Conservation (phyloP, 2,888 invertebrate species). For the Nomada goodeniana region DNA sequence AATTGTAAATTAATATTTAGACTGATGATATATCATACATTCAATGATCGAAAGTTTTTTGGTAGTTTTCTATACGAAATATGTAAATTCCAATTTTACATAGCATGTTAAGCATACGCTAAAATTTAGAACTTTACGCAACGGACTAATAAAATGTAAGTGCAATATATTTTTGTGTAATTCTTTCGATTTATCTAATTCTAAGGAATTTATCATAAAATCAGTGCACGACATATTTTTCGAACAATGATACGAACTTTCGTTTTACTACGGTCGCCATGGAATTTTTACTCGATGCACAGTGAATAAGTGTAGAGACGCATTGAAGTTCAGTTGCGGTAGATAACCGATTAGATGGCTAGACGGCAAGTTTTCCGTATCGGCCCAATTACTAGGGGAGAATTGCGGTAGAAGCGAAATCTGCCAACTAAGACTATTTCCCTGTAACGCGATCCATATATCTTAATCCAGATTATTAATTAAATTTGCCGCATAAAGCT, state of each 20-base stretch:
- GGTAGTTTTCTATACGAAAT: too few relatives aligned
- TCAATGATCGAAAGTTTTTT: too few relatives aligned
- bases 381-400: conserved; percentile 76
- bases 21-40: too few relatives aligned
- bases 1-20: too few relatives aligned
- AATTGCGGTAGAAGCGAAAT: conserved; percentile 70
- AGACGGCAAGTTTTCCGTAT: conserved; percentile 78
- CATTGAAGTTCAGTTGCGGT: conserved; percentile 52
- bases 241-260: not conserved
- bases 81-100: too few relatives aligned
- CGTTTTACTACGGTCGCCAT: too few relatives aligned
- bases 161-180: too few relatives aligned
- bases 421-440: conserved; percentile 78
- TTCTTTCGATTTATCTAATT: too few relatives aligned
- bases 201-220: not conserved
- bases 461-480: conserved; percentile 82
- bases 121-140: too few relatives aligned
- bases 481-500: conserved; percentile 81
- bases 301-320: not conserved
- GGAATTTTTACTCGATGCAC: not conserved
- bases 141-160: too few relatives aligned
- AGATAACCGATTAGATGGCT: conserved; percentile 71
- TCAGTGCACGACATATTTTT: not conserved
- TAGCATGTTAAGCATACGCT: too few relatives aligned
- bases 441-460: conserved; percentile 70